Conservation (phyloP, 1,140 invertebrate genomes). For the Sesamia nonagrioides region DNA sequence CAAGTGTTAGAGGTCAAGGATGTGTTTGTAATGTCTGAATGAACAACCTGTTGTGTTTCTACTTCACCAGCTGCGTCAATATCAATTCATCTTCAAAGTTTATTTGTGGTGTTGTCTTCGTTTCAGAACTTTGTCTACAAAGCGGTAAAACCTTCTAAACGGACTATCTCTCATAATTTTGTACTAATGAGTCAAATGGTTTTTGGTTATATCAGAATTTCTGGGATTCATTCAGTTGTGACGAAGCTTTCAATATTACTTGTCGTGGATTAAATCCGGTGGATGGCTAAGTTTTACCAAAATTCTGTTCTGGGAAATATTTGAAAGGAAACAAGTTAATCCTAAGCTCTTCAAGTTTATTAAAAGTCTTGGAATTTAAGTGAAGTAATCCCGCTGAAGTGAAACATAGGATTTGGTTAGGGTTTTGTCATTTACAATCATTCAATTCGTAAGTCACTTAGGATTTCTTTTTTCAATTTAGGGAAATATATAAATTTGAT, state of each 20-base stretch:
- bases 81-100: too few species aligned
- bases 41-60: too few species aligned
- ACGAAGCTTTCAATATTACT: background rate
- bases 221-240: background rate
- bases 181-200: too few species aligned
- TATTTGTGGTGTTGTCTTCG: too few species aligned
- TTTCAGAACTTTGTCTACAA: too few species aligned
- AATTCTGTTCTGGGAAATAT: background rate
- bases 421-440: background rate
- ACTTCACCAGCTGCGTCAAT: too few species aligned
- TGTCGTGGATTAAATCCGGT: background rate
- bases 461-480: too few species aligned
- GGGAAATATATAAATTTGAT: too few species aligned
- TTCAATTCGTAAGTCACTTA: background rate
- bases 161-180: too few species aligned
- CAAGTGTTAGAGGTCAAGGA: background rate
- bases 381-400: background rate
- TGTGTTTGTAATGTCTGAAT: too few species aligned
- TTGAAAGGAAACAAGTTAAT: constrained; percentile 4
- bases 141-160: too few species aligned
- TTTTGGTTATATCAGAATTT: background rate
- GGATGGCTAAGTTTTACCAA: background rate
- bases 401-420: background rate
- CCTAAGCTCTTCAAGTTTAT: constrained; percentile 1
- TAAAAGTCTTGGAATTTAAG: background rate